phyloP scores from a whole-genome alignment of 2,888 invertebrate genomes.

The Pomacea canaliculata region DNA sequence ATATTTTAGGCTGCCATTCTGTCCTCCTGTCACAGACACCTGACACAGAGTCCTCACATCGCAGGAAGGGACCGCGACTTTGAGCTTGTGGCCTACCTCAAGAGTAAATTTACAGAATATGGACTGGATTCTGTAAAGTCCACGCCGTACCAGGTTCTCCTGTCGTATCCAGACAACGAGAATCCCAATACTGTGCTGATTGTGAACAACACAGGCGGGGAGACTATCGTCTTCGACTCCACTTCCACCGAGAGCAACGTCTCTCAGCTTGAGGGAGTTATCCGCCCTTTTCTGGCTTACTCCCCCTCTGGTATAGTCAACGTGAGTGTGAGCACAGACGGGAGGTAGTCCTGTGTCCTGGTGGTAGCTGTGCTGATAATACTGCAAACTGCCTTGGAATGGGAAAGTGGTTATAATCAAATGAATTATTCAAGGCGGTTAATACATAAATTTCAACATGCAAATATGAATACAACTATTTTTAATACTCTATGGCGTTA shows the following conservation, averaged over 20 bases:
- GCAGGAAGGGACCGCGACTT: conserved; percentile 59
- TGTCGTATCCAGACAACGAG: conserved; percentile 55
- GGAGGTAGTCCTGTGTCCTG: no score
- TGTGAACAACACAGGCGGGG: not conserved
- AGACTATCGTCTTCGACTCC: conserved; percentile 1
- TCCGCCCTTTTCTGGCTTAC: conserved; percentile 18
- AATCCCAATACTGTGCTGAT: conserved; percentile 50
- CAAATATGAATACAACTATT: no score
- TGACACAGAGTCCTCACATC: conserved; percentile 59
- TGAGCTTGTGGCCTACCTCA: conserved; percentile 50
- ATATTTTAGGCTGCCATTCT: no score
- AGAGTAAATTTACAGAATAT: conserved; percentile 45
- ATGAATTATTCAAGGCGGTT: no score
- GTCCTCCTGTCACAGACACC: conserved; percentile 33
- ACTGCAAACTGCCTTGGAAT: no score
- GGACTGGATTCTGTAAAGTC: conserved; percentile 59
- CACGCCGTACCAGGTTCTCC: conserved; percentile 59
- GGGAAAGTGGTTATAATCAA: no score
- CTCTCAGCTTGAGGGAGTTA: conserved; percentile 3
- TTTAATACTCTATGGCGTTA: no score
- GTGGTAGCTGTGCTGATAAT: no score
- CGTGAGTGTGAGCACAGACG: not conserved
- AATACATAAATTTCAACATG: no score
- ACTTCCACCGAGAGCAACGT: conserved; percentile 5
- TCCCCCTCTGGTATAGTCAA: conserved; percentile 4